Base-by-base conservation (phyloP, 2,888 invertebrate genomes). In the Drosophila recens region DNA sequence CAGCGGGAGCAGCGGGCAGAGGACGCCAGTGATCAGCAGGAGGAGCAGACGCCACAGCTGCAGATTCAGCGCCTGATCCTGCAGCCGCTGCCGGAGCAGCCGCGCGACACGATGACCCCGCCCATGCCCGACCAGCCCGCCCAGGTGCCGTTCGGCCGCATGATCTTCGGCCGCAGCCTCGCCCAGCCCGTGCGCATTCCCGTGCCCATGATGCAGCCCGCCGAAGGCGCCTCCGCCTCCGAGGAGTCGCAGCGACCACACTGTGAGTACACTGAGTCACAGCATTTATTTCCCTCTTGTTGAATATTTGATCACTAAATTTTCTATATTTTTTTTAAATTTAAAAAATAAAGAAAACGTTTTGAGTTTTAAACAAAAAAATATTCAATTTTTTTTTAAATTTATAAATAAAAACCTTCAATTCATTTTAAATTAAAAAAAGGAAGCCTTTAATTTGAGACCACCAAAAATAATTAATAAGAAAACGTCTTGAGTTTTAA, bases 181-280 rank as follows among this genome's bases (percentile, higher is more conserved):
- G 90, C 91, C 42, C 90, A 90, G 59, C 86, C 93, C 90, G 82
- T 94, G 92, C 85, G 94, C 92, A 77, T 94, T 93, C 66, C 94
- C 90, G 93, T 94, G 93, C 67, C 93, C 94, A 92, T 93, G 94
- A 91, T 93, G 92, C 95, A 95, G 61, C 94, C 90, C 40, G 67
- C 70, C 45, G 91, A 95, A 81, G 95, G 95, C 51, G 78, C 79
- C 4, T 57, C 79, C 17, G 73, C 66, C 49, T 82, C 74, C 64
- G 87, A 76, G 27, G 92, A 92, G 75, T 87, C 92, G 66, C 94
- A 94, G 91, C 95, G 96, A 92, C 96, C 96, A 72, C 97, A 97
- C 89, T 96, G 97, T 97, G 92, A 95, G 96, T 95, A 49, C 9
- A 23, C 17, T 15, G 1, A 36, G 1, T n/a, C 11, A 13, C 30